phyloP scores from a whole-genome alignment of 2,113 vertebrate genomes.

The Baryphthengus martii region DNA sequence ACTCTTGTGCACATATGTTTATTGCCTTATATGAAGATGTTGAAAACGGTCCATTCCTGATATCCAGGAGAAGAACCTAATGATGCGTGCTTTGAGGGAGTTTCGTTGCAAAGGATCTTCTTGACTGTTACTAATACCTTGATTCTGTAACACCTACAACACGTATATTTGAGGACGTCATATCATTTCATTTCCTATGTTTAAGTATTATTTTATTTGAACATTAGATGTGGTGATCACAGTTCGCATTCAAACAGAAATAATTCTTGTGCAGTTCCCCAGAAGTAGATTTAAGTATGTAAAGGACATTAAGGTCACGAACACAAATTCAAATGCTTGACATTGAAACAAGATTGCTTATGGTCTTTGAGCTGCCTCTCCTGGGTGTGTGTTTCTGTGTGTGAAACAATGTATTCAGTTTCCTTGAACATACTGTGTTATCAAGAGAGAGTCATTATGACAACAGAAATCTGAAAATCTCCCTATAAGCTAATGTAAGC shows the following conservation, averaged over 20 bases:
- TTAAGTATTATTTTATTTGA: not conserved
- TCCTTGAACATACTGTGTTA: not conserved
- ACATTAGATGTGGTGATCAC: not conserved
- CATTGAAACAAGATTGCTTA: not conserved
- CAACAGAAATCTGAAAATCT: not conserved
- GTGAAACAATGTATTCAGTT: not conserved
- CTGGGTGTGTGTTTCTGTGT: not conserved
- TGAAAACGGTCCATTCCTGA: constrained; percentile 67
- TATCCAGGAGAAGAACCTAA: constrained; percentile 80
- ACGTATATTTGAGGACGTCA: not conserved
- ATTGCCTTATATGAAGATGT: constrained; percentile 83
- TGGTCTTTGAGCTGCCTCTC: not conserved
- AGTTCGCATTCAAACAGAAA: not conserved
- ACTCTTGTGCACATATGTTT: constrained; percentile 54
- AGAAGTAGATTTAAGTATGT: not conserved
- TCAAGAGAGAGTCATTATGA: not conserved
- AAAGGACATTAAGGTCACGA: not conserved
- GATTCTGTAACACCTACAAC: constrained; percentile 72
- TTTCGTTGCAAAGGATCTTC: constrained; percentile 72
- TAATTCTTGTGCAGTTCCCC: not conserved
- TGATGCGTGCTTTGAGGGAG: constrained; percentile 75
- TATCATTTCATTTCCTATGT: not conserved
- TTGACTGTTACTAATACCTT: constrained; percentile 32
- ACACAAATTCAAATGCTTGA: not conserved
- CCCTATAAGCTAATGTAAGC: not conserved